A percentile compares a stretch with the other conserved stretches of the same genome.
These are phyloP conservation scores for Daubentonia madagascariensis DNA, from an alignment of 2,113 vertebrate genomes.

Conservation along the genomic window DNA sequence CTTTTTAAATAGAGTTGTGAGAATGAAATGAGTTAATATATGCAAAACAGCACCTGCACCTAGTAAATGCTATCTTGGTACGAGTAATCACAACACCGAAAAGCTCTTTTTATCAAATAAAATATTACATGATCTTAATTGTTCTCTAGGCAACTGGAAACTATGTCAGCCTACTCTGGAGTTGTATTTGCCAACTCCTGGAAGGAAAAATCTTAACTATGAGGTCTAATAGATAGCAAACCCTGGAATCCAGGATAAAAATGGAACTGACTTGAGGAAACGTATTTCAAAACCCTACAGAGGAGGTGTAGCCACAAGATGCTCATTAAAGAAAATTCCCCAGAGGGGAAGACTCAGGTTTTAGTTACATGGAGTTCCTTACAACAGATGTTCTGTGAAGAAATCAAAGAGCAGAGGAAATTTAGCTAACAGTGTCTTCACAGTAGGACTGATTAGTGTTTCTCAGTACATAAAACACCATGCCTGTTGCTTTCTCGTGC, in stretches of 20 bases:
- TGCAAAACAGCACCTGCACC: neutral
- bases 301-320: conserved; percentile 48
- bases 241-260: neutral
- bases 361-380: conserved; percentile 41
- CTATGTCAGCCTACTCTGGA: neutral
- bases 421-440: neutral
- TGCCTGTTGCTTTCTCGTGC: neutral
- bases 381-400: conserved; percentile 33
- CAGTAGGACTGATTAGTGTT: neutral
- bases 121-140: neutral
- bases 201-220: neutral
- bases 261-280: neutral
- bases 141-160: neutral
- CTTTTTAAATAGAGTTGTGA: neutral
- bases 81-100: neutral
- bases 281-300: neutral
- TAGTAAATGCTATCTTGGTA: neutral
- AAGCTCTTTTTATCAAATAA: neutral
- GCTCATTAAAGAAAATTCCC: conserved; percentile 56
- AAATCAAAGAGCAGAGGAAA: neutral
- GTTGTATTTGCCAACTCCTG: neutral
- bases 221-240: neutral
- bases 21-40: neutral
- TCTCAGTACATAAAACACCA: neutral
- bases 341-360: neutral